These are phyloP conservation scores for Pheosia gnoma DNA, from an alignment of 2,888 invertebrate genomes.

Conservation along the genomic window DNA sequence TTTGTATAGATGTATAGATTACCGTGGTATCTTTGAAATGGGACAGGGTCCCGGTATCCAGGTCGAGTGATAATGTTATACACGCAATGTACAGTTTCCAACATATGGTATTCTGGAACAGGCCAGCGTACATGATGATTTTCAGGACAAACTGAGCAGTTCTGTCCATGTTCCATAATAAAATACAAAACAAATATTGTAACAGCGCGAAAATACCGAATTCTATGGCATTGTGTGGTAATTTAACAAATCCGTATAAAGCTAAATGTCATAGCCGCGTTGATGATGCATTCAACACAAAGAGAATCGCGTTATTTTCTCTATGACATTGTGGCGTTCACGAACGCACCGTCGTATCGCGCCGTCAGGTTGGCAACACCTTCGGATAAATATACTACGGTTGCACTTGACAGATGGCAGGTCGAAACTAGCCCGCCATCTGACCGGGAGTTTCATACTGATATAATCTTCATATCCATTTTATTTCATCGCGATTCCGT, in stretches of 20 bases:
- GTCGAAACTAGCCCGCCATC: no score
- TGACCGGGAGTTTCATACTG: no score
- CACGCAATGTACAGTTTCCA: slow-evolving; percentile 57
- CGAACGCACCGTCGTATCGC: no score
- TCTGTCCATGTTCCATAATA: slow-evolving; percentile 12
- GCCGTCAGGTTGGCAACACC: no score
- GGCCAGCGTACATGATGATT: slow-evolving; percentile 51
- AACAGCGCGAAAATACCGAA: slow-evolving; percentile 23
- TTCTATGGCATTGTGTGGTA: slow-evolving; percentile 4
- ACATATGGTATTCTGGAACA: slow-evolving; percentile 50
- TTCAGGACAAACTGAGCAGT: slow-evolving; percentile 46
- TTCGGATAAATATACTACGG: no score
- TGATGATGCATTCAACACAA: neutral
- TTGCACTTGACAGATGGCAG: no score
- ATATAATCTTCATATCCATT: no score
- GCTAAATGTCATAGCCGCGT: neutral
- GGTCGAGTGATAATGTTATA: slow-evolving; percentile 48
- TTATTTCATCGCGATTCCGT: no score
- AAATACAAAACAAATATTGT: slow-evolving; percentile 6
- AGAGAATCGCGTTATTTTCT: no score
- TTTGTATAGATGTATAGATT: no score
- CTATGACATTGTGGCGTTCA: no score
- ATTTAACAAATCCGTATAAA: neutral
- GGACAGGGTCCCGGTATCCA: slow-evolving; percentile 44
- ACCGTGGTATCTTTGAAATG: slow-evolving; percentile 57